These are phyloP conservation scores for Thamnophis elegans DNA, from an alignment of 2,797 vertebrate genomes.

Conservation along the genomic window DNA sequence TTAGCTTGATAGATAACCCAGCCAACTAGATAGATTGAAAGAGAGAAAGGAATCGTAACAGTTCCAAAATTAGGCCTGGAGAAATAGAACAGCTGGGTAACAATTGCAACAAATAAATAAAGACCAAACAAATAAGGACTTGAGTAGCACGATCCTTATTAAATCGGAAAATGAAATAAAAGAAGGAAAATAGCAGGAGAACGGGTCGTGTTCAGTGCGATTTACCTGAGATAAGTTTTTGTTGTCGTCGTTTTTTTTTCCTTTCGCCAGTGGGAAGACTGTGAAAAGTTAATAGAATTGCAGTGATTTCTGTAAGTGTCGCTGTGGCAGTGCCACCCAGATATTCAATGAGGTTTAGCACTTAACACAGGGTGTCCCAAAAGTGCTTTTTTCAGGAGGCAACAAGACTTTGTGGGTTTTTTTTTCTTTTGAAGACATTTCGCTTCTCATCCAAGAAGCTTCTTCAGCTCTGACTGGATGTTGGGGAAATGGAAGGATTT, in stretches of 20 bases:
- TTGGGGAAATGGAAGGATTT: too few relatives aligned
- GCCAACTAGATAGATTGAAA: neutral
- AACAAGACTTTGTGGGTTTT: too few relatives aligned
- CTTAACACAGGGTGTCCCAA: neutral
- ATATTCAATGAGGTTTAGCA: neutral
- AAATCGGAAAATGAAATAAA: neutral
- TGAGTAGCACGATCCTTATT: neutral
- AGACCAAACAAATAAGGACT: neutral
- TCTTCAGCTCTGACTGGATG: too few relatives aligned
- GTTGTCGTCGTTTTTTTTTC: neutral
- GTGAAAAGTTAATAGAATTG: neutral
- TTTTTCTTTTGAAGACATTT: too few relatives aligned
- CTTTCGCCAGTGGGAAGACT: neutral
- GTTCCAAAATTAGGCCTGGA: neutral
- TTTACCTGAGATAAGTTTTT: neutral
- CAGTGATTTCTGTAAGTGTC: neutral
- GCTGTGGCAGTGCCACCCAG: neutral
- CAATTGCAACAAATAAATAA: conserved; percentile 3
- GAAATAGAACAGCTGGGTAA: conserved; percentile 4
- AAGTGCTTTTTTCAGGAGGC: too few relatives aligned
- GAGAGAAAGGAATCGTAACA: neutral
- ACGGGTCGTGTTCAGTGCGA: neutral
- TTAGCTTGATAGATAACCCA: neutral
- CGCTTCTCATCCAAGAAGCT: too few relatives aligned
- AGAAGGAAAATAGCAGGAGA: neutral